Evolutionary conservation across 2,888 invertebrate species (phyloP).

Genomic region (Agrotis puta): DNA sequence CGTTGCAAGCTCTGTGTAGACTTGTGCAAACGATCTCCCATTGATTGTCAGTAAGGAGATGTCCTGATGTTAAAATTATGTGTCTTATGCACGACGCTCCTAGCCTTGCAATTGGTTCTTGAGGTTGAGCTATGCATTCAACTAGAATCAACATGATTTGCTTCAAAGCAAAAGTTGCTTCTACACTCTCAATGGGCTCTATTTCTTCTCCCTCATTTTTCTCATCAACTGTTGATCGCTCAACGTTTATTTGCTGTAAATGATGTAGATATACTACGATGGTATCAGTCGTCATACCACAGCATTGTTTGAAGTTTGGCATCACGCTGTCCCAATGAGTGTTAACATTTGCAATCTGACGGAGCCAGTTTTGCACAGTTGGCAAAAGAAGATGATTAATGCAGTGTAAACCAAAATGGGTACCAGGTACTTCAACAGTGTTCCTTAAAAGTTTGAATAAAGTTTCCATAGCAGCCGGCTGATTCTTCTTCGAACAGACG

Average conservation of each 20-base stretch:
- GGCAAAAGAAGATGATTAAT: conserved; percentile 97
- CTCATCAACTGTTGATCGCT: conserved; percentile 81
- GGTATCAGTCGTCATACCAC: conserved; percentile 97
- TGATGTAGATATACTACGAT: conserved; percentile 96
- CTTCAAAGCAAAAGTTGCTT: conserved; percentile 94
- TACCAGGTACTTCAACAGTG: conserved; percentile 95
- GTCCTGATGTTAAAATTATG: conserved; percentile 95
- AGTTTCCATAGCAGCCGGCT: conserved; percentile 96
- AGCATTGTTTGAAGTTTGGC: conserved; percentile 98
- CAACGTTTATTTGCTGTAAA: conserved; percentile 92
- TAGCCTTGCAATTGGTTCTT: conserved; percentile 96
- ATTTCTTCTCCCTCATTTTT: conserved; percentile 80
- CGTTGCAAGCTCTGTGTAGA: conserved; percentile 95
- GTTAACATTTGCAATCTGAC: conserved; percentile 93
- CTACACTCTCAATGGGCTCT: conserved; percentile 91
- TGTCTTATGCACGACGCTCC: conserved; percentile 98
- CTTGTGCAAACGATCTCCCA: conserved; percentile 97
- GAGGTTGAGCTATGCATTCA: conserved; percentile 97
- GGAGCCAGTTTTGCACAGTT: conserved; percentile 97
- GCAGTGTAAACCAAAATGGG: conserved; percentile 97
- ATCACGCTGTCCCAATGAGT: conserved; percentile 94
- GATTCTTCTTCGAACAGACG: conserved; percentile 96
- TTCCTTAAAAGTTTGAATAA: conserved; percentile 96
- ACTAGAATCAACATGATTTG: conserved; percentile 96
- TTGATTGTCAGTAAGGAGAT: conserved; percentile 94